Evolutionary conservation across 2,797 vertebrate genomes (phyloP).

Genomic region (Sebastes minor): DNA sequence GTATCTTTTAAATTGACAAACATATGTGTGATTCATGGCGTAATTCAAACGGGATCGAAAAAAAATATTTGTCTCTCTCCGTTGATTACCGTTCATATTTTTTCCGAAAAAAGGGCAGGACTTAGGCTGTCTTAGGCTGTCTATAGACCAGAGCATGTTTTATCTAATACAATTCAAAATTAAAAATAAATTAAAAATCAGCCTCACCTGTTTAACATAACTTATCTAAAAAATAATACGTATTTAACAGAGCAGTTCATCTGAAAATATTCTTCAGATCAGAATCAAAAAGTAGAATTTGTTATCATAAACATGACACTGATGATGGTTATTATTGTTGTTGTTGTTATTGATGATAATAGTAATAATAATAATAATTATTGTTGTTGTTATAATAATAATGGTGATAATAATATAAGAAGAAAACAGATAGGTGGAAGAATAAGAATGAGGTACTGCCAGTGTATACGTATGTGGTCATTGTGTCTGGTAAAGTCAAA

Average conservation of each 20-base stretch:
- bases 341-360: not conserved
- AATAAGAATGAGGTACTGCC: not conserved
- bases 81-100: too few species aligned
- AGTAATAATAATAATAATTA: not conserved
- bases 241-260: not conserved
- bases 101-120: rapidly evolving
- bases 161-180: not conserved
- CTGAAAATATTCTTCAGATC: not conserved
- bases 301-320: not conserved
- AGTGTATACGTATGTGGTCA: not conserved
- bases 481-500: not conserved
- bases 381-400: not conserved
- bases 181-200: not conserved
- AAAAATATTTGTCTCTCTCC: too few species aligned
- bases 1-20: rapidly evolving
- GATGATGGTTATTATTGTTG: not conserved
- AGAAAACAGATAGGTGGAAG: not conserved
- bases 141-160: not conserved
- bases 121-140: too few species aligned
- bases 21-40: too few species aligned
- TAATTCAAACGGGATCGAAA: too few species aligned
- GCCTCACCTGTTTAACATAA: not conserved
- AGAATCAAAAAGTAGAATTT: not conserved
- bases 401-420: not conserved
- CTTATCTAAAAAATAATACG: not conserved